phyloP scores from a whole-genome alignment of 2,797 vertebrate genomes.

The Ispidina lecontei region DNA sequence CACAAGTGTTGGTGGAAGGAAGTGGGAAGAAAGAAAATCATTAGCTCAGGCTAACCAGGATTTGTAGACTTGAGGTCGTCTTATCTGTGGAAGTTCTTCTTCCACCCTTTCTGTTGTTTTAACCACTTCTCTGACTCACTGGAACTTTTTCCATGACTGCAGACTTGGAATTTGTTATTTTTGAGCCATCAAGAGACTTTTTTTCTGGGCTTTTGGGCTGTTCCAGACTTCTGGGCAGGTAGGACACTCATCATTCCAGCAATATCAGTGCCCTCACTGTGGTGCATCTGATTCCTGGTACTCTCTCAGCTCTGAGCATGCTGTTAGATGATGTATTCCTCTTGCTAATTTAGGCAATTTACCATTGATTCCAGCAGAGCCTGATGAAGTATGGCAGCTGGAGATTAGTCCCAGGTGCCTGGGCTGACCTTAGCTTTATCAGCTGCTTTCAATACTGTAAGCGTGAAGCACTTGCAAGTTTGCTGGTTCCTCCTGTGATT shows the following conservation, averaged over 20 bases:
- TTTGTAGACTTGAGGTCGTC: background rate
- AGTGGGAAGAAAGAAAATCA: constrained; percentile 58
- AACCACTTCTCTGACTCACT: background rate
- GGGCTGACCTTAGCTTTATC: constrained; percentile 58
- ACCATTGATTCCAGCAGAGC: constrained; percentile 31
- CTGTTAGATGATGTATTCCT: background rate
- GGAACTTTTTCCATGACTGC: background rate
- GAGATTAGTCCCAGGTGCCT: constrained; percentile 64
- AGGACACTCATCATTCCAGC: background rate
- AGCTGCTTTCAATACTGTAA: constrained; percentile 57
- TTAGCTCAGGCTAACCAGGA: background rate
- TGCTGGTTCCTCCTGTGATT: constrained; percentile 43
- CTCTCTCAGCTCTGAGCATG: background rate
- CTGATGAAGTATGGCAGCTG: constrained; percentile 58
- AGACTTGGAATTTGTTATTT: background rate
- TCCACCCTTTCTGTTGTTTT: constrained; percentile 39
- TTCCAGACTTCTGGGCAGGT: background rate
- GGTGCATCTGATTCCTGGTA: background rate
- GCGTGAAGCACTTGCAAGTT: constrained; percentile 56
- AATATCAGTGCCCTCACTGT: background rate
- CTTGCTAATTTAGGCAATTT: constrained; percentile 27
- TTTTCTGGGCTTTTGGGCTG: background rate
- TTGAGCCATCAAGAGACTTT: background rate
- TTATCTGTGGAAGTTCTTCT: constrained; percentile 62
- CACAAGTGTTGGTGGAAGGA: constrained; percentile 37